phyloP scores from a whole-genome alignment of 2,888 invertebrate species.

The Abscondita cerata region DNA sequence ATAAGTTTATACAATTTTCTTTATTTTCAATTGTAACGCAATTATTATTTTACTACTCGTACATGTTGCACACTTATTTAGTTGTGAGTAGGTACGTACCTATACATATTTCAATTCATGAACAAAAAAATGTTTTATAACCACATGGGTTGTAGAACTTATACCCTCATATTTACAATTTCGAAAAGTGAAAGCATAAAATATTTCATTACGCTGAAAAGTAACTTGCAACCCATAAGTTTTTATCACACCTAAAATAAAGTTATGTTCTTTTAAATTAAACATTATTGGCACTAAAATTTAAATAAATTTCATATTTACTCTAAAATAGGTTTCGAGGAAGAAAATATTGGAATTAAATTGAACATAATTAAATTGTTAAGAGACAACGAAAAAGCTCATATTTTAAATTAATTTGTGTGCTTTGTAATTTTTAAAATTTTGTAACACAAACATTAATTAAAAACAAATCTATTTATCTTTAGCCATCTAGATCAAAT shows the following conservation, averaged over 20 bases:
- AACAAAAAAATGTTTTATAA: constrained; percentile 18
- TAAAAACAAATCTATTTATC: constrained; percentile 32
- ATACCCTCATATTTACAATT: constrained; percentile 24
- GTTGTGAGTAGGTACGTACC: not conserved
- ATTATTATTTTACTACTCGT: no score
- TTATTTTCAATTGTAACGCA: not conserved
- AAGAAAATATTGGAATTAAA: no score
- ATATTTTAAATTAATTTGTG: no score
- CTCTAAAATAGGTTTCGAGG: no score
- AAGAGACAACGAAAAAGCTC: no score
- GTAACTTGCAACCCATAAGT: not conserved
- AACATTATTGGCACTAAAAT: constrained; percentile 1
- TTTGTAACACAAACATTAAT: constrained; percentile 19
- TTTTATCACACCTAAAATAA: constrained; percentile 17
- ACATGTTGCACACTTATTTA: not conserved
- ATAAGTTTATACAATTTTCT: constrained; percentile 14
- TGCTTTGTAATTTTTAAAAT: constrained; percentile 14
- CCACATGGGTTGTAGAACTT: constrained; percentile 18
- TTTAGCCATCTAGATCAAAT: constrained; percentile 26
- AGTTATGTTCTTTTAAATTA: constrained; percentile 3
- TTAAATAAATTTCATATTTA: no score
- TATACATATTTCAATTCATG: not conserved
- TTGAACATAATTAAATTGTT: no score
- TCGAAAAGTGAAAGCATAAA: constrained; percentile 19
- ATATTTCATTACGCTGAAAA: constrained; percentile 22